phyloP scores from a whole-genome alignment of 2,113 vertebrate genomes.

The Megaceryle torquata region DNA sequence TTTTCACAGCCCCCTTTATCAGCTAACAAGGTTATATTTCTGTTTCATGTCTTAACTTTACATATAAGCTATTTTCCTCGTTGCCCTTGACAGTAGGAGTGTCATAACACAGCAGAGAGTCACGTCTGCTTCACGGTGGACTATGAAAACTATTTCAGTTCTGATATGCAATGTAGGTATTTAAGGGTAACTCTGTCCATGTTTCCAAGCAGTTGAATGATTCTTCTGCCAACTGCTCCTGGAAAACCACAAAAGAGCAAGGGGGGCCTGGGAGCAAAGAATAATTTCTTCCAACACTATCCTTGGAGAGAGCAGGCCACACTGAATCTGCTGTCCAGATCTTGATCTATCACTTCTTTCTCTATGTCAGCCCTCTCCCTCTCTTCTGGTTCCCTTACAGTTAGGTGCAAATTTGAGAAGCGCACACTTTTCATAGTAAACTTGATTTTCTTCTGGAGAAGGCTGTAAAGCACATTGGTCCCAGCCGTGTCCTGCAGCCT shows the following conservation, averaged over 20 bases:
- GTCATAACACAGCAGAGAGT: neutral
- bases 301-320: neutral
- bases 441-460: neutral
- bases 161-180: rapidly evolving
- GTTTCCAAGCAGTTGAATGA: neutral
- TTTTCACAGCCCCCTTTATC: neutral
- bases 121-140: neutral
- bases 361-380: neutral
- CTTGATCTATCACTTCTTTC: neutral
- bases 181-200: neutral
- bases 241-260: neutral
- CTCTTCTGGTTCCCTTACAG: rapidly evolving
- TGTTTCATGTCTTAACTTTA: neutral
- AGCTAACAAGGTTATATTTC: neutral
- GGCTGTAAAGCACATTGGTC: neutral
- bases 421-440: neutral
- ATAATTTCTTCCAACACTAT: neutral
- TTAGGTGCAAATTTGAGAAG: neutral
- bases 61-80: neutral
- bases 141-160: neutral
- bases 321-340: neutral
- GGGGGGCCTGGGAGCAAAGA: neutral
- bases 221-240: neutral
- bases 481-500: neutral
- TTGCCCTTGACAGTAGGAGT: neutral